phyloP scores from a whole-genome alignment of 2,888 invertebrate genomes.

The Cantharis nigra region DNA sequence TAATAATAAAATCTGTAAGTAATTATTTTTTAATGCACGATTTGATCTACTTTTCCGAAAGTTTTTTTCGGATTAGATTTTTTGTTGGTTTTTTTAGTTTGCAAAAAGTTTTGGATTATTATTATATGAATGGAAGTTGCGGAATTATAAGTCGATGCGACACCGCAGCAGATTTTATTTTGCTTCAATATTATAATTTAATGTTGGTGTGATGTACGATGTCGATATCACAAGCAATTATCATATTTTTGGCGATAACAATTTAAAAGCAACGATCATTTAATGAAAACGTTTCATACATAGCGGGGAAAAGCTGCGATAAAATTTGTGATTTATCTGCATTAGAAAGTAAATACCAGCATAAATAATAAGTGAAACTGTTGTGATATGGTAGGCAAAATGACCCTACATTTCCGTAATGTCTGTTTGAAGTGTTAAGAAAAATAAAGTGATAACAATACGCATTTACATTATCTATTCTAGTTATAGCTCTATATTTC shows the following conservation, averaged over 20 bases:
- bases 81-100: background rate
- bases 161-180: background rate
- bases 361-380: background rate
- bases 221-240: background rate
- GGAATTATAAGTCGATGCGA: background rate
- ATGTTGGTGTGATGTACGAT: background rate
- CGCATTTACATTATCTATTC: background rate
- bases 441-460: background rate
- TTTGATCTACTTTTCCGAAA: background rate
- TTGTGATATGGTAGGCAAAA: background rate
- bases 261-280: background rate
- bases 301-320: background rate
- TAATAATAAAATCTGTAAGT: too few species aligned
- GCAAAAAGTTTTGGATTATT: background rate
- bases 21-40: background rate
- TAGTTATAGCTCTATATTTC: background rate
- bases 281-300: background rate
- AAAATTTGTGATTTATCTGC: background rate
- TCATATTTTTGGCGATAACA: background rate
- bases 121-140: background rate
- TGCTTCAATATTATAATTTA: background rate
- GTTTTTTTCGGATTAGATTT: background rate
- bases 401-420: background rate
- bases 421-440: background rate
- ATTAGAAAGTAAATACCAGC: background rate